A percentile compares a stretch with the other conserved stretches of the same genome.
These are phyloP conservation scores for Paraescarpia echinospica DNA, from an alignment of 1,140 invertebrate genomes.

Conservation along the genomic window DNA sequence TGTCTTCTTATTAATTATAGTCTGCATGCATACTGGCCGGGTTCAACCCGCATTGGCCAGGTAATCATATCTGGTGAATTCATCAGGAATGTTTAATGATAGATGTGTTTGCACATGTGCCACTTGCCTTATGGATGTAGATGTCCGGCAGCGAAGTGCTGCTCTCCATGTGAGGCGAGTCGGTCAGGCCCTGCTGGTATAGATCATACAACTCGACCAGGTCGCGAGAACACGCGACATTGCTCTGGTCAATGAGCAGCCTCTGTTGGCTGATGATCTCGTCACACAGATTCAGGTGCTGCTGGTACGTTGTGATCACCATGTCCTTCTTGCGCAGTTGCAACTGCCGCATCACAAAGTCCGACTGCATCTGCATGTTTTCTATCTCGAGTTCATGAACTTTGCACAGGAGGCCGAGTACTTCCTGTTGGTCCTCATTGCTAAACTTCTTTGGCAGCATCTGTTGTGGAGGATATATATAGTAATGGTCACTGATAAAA, in stretches of 20 bases:
- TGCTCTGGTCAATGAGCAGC: slow-evolving; percentile 78
- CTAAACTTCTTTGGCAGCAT: slow-evolving; percentile 79
- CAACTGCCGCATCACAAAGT: slow-evolving; percentile 78
- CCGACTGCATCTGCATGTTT: slow-evolving; percentile 86
- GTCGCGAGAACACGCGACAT: slow-evolving; percentile 63
- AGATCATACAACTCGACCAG: slow-evolving; percentile 80
- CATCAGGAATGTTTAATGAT: neutral
- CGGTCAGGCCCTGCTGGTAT: slow-evolving; percentile 70
- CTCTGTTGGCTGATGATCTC: slow-evolving; percentile 88
- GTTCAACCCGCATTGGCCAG: no score
- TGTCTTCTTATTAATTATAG: no score
- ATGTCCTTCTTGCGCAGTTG: slow-evolving; percentile 82
- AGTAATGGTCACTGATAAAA: neutral
- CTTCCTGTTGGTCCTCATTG: slow-evolving; percentile 83
- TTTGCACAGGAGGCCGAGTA: slow-evolving; percentile 78
- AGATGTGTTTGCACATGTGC: neutral
- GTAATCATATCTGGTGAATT: no score
- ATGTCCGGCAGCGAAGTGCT: slow-evolving; percentile 23
- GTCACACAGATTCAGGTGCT: slow-evolving; percentile 82
- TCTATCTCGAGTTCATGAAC: slow-evolving; percentile 89
- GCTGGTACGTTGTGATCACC: slow-evolving; percentile 77
- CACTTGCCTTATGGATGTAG: slow-evolving; percentile 29
- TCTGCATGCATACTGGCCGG: no score
- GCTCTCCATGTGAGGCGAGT: slow-evolving; percentile 27
- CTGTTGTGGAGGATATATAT: slow-evolving; percentile 58